phyloP scores from a whole-genome alignment of 1,140 invertebrate genomes.

The Phortica variegata region DNA sequence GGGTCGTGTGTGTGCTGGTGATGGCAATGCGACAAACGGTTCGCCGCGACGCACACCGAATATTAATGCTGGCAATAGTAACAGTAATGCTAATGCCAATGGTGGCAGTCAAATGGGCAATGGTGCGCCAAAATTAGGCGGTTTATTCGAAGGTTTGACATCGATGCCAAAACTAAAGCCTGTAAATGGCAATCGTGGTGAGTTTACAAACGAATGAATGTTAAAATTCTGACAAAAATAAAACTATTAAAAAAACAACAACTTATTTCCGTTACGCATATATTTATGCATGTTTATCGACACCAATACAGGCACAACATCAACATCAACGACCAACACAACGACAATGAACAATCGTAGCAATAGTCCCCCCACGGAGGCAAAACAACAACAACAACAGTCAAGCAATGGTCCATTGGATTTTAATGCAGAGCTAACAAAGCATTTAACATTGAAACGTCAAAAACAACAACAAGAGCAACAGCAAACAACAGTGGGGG shows the following conservation, averaged over 20 bases:
- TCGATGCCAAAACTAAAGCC: constrained; percentile 85
- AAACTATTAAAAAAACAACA: constrained; percentile 6
- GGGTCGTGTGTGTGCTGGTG: constrained; percentile 57
- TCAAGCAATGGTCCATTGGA: constrained; percentile 49
- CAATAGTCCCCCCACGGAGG: constrained; percentile 34
- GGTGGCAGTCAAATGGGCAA: constrained; percentile 55
- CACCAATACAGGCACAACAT: constrained; percentile 11
- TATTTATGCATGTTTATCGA: constrained; percentile 6
- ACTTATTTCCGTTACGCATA: background rate
- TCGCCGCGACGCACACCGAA: constrained; percentile 48
- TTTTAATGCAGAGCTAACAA: constrained; percentile 53
- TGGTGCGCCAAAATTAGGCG: constrained; percentile 67
- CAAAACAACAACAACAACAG: background rate
- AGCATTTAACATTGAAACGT: constrained; percentile 54
- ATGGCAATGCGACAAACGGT: constrained; percentile 41
- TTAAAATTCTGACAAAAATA: constrained; percentile 23
- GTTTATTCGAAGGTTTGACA: constrained; percentile 71
- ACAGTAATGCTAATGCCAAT: constrained; percentile 44
- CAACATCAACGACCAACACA: constrained; percentile 18
- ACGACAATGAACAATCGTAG: constrained; percentile 26
- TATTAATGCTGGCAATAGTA: constrained; percentile 32
- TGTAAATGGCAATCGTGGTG: constrained; percentile 63
- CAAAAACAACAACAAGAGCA: constrained; percentile 41
- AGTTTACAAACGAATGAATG: constrained; percentile 26
- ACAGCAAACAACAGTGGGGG: constrained; percentile 8